Evolutionary conservation across 2,113 vertebrate species (phyloP), one percentile per base, ranked within the genome.

Genomic region (Gymnobelideus leadbeateri): DNA sequence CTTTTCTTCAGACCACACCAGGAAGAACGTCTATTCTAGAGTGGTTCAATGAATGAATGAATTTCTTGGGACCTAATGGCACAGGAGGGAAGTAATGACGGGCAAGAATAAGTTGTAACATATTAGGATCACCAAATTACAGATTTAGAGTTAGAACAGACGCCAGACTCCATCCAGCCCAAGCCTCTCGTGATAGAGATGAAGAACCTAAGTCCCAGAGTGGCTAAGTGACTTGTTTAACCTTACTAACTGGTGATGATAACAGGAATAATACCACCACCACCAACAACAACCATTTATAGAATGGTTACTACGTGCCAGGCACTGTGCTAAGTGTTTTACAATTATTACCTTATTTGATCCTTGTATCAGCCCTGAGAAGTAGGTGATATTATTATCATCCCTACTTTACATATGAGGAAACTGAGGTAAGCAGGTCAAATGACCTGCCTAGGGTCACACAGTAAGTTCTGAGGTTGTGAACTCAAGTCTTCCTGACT

Each of bases 381-480:
- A 84, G 54, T 9, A 77, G 16, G 43, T 49, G 57, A 28, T 68
- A 14, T 37, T 68, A 89, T 84, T 49, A 96, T 89, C 93, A 96
- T 89, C 93, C 95, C 94, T 93, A 96, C 97, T 96, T 98, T 95
- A 97, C 92, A 92, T 97, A 98, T 95, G 91, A 97, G 97, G 94
- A 68, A 98, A 97, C 94, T 94, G 94, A 95, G 96, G 93, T 95
- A 97, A 97, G 96, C 97, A 98, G 97, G 97, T 97, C 97, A 98
- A 97, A 97, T 96, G 96, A 97, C 95, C 95, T 96, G 96, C 95
- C 95, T 94, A 96, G 8, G 92, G 96, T 97, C 97, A 97, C 93
- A 97, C 57, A 96, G 96, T 61, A 11, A 25, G 11, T 61, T 4
- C 47, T 49, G 47, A 49, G 47, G 47, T 49, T 49, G 3, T 61